These are phyloP conservation scores for Emydoidea blandingii DNA, from an alignment of 2,797 vertebrate genomes.

Conservation along the genomic window DNA sequence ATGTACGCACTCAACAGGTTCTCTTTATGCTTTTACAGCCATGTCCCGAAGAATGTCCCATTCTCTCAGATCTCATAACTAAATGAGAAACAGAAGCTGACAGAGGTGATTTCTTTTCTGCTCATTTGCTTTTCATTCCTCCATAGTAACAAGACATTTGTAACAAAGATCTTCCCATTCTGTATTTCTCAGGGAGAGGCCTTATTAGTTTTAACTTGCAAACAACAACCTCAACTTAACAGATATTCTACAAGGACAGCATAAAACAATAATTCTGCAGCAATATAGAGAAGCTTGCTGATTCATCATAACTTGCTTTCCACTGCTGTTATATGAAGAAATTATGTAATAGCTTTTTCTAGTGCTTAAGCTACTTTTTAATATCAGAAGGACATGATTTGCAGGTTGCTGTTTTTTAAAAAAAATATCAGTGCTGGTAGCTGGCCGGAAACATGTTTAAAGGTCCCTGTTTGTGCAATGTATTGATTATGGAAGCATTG, in stretches of 20 bases:
- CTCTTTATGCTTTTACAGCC: not conserved
- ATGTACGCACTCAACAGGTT: too few species aligned
- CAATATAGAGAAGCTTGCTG: not conserved
- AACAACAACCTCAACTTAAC: constrained; percentile 5
- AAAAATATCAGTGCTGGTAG: not conserved
- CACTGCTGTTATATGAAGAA: not conserved
- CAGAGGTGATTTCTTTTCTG: not conserved
- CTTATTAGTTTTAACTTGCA: not conserved
- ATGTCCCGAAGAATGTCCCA: not conserved
- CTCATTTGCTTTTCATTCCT: not conserved
- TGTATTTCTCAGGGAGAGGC: not conserved
- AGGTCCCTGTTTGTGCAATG: not conserved
- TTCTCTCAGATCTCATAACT: not conserved
- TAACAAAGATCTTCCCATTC: not conserved
- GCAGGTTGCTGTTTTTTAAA: not conserved
- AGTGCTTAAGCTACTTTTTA: not conserved
- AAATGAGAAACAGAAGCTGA: not conserved
- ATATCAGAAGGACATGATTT: not conserved
- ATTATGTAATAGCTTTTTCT: not conserved
- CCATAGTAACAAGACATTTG: not conserved
- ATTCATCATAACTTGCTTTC: not conserved
- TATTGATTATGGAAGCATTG: not conserved
- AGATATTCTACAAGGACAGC: not conserved
- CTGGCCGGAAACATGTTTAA: not conserved
- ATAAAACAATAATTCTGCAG: not conserved